Evolutionary conservation across 2,113 vertebrate genomes (phyloP).

Genomic region (Trematomus loennbergii): DNA sequence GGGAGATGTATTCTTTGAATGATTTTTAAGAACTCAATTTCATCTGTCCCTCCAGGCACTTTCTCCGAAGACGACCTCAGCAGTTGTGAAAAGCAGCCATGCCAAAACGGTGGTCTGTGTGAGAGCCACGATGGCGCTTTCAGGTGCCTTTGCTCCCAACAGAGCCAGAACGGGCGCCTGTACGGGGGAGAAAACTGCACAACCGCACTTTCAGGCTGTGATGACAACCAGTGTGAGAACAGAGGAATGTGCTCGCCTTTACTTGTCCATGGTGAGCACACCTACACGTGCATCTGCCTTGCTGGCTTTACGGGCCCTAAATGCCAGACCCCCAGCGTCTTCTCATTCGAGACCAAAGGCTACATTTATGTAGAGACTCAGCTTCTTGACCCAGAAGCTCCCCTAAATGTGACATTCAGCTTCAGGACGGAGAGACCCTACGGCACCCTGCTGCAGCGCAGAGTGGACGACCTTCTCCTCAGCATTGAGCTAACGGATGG

Average conservation of each 20-base stretch:
- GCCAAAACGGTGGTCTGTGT: conserved; percentile 90
- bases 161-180: conserved; percentile 77
- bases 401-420: conserved; percentile 85
- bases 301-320: conserved; percentile 84
- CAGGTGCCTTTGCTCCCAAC: conserved; percentile 87
- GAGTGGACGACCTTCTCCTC: conserved; percentile 76
- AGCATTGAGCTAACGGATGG: conserved; percentile 86
- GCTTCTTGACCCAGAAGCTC: conserved; percentile 46
- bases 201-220: conserved; percentile 87
- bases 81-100: conserved; percentile 87
- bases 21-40: background rate
- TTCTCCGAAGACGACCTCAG: conserved; percentile 82
- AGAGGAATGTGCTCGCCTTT: conserved; percentile 87
- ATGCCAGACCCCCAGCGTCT: conserved; percentile 86
- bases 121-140: conserved; percentile 84
- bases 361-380: conserved; percentile 82
- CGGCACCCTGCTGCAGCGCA: conserved; percentile 83
- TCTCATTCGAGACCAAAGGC: conserved; percentile 88
- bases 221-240: conserved; percentile 86
- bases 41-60: conserved; percentile 76
- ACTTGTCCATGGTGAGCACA: conserved; percentile 79
- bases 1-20: background rate
- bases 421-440: conserved; percentile 86
- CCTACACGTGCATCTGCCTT: conserved; percentile 86
- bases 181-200: conserved; percentile 90